Conservation (phyloP, 2,113 vertebrate genomes). For the Abramis brama region DNA sequence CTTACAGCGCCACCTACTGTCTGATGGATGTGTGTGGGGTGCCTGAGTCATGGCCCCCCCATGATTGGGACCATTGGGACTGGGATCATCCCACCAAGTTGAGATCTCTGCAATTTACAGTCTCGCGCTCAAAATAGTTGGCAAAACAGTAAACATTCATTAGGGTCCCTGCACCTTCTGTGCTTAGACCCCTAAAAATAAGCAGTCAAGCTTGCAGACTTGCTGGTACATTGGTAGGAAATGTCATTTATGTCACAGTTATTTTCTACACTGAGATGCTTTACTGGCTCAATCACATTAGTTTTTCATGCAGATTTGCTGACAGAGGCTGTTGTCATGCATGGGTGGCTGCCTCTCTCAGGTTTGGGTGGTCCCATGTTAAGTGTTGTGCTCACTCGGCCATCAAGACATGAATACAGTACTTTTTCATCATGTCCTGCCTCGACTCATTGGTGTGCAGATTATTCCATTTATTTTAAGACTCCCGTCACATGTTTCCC, state of each 20-base stretch:
- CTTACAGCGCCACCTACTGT: no score
- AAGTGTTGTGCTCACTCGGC: constrained; percentile 46
- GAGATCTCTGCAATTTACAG: neutral
- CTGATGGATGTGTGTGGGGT: no score
- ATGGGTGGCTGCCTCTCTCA: constrained; percentile 51
- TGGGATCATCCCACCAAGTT: neutral
- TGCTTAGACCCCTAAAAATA: neutral
- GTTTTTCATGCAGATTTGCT: constrained; percentile 16
- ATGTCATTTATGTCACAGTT: neutral
- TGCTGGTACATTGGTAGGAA: neutral
- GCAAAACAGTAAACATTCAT: neutral
- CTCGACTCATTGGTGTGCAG: constrained; percentile 77
- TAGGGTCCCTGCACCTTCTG: neutral
- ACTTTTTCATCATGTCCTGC: constrained; percentile 81
- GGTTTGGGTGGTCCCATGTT: constrained; percentile 47
- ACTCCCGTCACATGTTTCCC: constrained; percentile 48
- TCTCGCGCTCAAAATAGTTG: neutral
- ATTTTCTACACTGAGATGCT: neutral
- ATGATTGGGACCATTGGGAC: no score
- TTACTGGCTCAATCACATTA: neutral
- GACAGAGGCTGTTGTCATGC: constrained; percentile 48
- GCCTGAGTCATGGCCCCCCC: no score
- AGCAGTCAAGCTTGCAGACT: neutral
- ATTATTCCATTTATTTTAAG: constrained; percentile 62
- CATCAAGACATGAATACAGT: constrained; percentile 73